Base-by-base conservation (phyloP, 1,140 invertebrate genomes). In the Camponotus vicinus region DNA sequence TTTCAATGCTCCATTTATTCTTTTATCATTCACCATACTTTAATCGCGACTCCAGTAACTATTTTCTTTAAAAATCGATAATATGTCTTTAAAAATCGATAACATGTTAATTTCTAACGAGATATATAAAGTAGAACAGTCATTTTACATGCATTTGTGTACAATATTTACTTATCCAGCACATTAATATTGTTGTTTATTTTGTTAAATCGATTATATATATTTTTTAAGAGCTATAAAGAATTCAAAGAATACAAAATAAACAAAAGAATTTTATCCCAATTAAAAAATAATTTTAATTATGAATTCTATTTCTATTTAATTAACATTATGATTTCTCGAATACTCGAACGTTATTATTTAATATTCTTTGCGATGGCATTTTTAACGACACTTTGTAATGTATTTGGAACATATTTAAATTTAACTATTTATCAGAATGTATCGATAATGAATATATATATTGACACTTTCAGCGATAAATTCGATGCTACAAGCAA, bases 41-140 rank as follows among this genome's bases (percentile, higher is more conserved):
- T 42, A 52, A 69, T n/a, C 63, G 34, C 32, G 45, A 3, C 15
- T 52, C 7, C 40, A 69, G 69, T 67, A 67, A 67, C 18, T 8
- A 37, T 15, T 32, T 9, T 27, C 21, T 45, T 8, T 71, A 37
- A 67, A 67, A 67, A 79, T 79, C 63, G 76, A 67, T 79, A 79
- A 52, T n/a, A n/a, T n/a, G n/a, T 27, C 21, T 45, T 8, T 71
- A 37, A 67, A 67, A 67, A 79, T 79, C 63, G 76, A 67, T 9
- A 42, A 67, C 76, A 67, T 45, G n/a, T 79, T 79, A 79, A 79
- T 79, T 69, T 67, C 3, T 52, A 67, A 55, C n/a, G 45, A 52
- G 18, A 52, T 77, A 63, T 15, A 34, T 15, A 7, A 75, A 57
- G 34, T 42, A 32, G 3, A 40, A 40, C 0, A n/a, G 59, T 13